These are phyloP conservation scores for Hesperia comma DNA, from an alignment of 2,888 invertebrate genomes.

Conservation along the genomic window DNA sequence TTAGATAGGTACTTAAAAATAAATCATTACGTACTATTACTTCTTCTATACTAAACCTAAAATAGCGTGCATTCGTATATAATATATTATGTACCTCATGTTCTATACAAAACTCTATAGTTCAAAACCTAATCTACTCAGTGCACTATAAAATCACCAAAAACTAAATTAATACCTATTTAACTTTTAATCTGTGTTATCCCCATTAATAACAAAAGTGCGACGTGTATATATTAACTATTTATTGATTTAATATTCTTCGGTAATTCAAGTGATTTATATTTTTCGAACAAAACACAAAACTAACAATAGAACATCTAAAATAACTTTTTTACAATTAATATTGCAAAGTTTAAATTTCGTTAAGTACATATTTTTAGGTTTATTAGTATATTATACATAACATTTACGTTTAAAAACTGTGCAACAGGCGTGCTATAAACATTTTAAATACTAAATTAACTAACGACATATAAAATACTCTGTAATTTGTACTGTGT, in stretches of 20 bases:
- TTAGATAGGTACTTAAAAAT: constrained; percentile 5
- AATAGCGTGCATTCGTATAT: constrained; percentile 59
- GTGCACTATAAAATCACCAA: constrained; percentile 60
- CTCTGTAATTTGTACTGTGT: too few species aligned
- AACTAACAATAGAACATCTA: not conserved
- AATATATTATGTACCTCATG: constrained; percentile 13
- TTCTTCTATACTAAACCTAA: constrained; percentile 46
- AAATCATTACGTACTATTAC: constrained; percentile 13
- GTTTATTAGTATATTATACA: too few species aligned
- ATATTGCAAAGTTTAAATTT: too few species aligned
- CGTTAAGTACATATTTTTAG: too few species aligned
- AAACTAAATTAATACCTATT: constrained; percentile 19
- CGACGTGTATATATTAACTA: too few species aligned
- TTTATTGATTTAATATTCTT: too few species aligned
- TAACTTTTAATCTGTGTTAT: not conserved
- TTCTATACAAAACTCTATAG: constrained; percentile 36
- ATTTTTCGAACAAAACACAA: too few species aligned
- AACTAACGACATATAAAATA: not conserved
- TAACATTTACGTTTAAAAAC: not conserved
- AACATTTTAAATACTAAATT: not conserved
- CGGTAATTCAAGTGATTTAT: too few species aligned
- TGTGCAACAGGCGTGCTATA: constrained; percentile 5
- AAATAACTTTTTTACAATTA: not conserved
- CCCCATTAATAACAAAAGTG: too few species aligned
- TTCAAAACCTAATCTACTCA: constrained; percentile 57